Conservation (phyloP, 2,113 vertebrate species). For the Craseonycteris thonglongyai region DNA sequence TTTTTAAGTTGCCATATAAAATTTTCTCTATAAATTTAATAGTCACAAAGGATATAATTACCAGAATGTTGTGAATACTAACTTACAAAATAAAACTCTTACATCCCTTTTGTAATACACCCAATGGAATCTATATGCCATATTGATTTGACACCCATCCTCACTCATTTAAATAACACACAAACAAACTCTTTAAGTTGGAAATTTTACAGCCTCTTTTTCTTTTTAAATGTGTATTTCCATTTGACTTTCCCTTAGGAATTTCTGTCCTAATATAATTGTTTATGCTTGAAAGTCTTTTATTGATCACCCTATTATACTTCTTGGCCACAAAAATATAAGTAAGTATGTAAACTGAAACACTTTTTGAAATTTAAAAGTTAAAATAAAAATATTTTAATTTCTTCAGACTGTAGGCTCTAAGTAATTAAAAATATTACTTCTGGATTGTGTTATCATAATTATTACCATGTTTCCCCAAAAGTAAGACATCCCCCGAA, state of each 20-base stretch:
- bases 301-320: slow-evolving; percentile 2
- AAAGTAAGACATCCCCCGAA: too few species aligned
- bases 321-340: slow-evolving; percentile 36
- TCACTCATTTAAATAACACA: neutral
- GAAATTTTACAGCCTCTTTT: neutral
- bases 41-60: slow-evolving; percentile 10
- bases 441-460: neutral
- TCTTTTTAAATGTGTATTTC: slow-evolving; percentile 32
- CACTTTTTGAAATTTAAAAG: slow-evolving; percentile 28
- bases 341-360: neutral
- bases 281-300: slow-evolving; percentile 30
- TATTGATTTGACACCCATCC: neutral
- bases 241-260: slow-evolving; percentile 10
- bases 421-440: neutral
- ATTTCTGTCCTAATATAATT: slow-evolving; percentile 2
- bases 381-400: slow-evolving; percentile 34
- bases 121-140: neutral
- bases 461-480: too few species aligned
- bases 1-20: neutral
- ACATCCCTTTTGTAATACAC: neutral
- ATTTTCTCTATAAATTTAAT: neutral
- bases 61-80: neutral
- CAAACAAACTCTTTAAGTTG: neutral
- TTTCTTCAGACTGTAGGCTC: neutral
- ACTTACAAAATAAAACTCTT: slow-evolving; percentile 17